These are phyloP conservation scores for Formica exsecta DNA, from an alignment of 1,140 invertebrate genomes.

Conservation along the genomic window DNA sequence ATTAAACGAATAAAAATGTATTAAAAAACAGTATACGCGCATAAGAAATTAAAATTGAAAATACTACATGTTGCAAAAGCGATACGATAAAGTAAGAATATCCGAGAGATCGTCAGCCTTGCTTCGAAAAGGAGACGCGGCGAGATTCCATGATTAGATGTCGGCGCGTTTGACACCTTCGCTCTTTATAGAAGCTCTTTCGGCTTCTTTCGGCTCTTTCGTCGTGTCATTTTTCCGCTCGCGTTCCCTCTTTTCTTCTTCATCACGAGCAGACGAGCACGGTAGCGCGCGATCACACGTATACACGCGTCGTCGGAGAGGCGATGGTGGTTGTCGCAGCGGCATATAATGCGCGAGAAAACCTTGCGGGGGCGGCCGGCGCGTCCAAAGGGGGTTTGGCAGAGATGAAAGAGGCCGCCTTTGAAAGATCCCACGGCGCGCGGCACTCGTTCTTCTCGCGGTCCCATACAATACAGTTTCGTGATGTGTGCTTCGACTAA, in stretches of 20 bases:
- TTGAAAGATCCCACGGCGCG: conserved; percentile 81
- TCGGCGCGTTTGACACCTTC: conserved; percentile 81
- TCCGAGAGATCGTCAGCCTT: background rate
- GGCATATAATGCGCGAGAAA: conserved; percentile 67
- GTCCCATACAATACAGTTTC: conserved; percentile 79
- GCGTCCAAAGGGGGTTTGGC: conserved; percentile 73
- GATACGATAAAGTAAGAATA: background rate
- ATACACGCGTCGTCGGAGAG: conserved; percentile 10
- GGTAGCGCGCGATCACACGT: conserved; percentile 55
- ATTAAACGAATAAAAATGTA: background rate
- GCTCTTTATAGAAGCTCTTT: conserved; percentile 66
- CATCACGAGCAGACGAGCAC: conserved; percentile 51
- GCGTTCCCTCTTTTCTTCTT: conserved; percentile 59
- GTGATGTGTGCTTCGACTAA: conserved; percentile 75
- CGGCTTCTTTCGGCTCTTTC: conserved; percentile 64
- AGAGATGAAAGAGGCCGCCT: conserved; percentile 84
- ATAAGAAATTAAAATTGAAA: background rate
- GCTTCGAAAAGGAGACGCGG: conserved; percentile 7
- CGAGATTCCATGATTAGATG: conserved; percentile 75
- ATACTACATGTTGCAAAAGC: background rate
- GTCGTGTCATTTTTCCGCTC: conserved; percentile 50
- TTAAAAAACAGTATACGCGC: background rate
- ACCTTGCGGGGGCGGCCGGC: conserved; percentile 62
- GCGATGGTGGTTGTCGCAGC: conserved; percentile 65
- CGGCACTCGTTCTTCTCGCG: conserved; percentile 64